Base-by-base conservation (phyloP, 2,113 vertebrate species). In the Ahaetulla prasina region DNA sequence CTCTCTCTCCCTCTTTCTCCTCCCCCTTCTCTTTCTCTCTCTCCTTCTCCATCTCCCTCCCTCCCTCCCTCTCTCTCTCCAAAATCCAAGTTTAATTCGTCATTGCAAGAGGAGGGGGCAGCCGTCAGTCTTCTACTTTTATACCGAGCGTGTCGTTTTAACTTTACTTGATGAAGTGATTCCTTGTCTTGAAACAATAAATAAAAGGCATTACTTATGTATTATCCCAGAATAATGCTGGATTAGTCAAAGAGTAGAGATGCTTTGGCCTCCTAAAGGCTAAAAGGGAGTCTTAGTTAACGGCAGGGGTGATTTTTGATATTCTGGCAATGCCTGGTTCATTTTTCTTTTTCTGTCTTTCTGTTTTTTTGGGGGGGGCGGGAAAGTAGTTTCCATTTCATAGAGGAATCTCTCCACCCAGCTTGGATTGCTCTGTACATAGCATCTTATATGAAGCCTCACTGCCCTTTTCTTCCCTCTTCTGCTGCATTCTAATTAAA, bases 401-500 rank as follows among this genome's bases (percentile, higher is more conserved):
- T 95, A 96, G 85, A 90, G 93, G 94, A 96, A 96, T 95, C 94
- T 93, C 94, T 94, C 94, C 95, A 95, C 96, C 97, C 97, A 97
- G 94, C 95, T 97, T 95, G 97, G 96, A 96, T 96, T 97, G 96
- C 95, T 96, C 95, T 96, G 96, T 97, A 94, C 94, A 87, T 97
- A 95, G 93, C 93, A 95, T 94, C 95, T 95, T 97, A 95, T 93
- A 14, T 93, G 6, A 1, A 96, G 96, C 1, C 6, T 95, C 96
- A 95, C 3, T 97, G 96, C 94, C 94, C 95, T 96, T 97, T 96
- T 97, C 97, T 93, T 95, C 95, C 95, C 94, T 96, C 96, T 96
- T 97, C 95, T 95, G 94, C 95, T 97, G 97, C 96, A 96, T 96
- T 97, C 97, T 97, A 97, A 97, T 97, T 97, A 97, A 96, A 96